Evolutionary conservation across 2,888 invertebrate species (phyloP).

Genomic region (Cyrtodaria siliqua): DNA sequence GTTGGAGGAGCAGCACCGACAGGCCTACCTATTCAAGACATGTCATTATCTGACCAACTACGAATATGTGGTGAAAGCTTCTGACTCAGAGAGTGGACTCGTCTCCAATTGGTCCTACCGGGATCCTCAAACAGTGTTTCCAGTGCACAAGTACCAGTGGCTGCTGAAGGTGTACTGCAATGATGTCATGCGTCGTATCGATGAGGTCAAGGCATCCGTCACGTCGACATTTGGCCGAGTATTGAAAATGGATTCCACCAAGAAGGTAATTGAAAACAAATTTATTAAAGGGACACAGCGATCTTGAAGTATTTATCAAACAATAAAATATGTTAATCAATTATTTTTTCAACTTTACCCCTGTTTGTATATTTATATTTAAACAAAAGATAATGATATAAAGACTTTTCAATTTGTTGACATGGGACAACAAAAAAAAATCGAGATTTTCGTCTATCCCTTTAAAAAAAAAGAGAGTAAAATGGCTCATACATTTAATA

Average conservation of each 20-base stretch:
- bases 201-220: constrained; percentile 64
- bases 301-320: no score
- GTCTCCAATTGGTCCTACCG: neutral
- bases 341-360: no score
- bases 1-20: constrained; percentile 60
- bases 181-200: constrained; percentile 59
- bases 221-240: constrained; percentile 61
- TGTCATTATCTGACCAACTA: constrained; percentile 51
- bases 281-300: no score
- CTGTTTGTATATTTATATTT: no score
- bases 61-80: constrained; percentile 9
- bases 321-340: no score
- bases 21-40: constrained; percentile 35
- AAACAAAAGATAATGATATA: no score
- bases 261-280: constrained; percentile 43
- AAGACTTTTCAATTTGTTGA: no score
- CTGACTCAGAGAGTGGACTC: constrained; percentile 4
- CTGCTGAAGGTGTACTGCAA: constrained; percentile 39
- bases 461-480: no score
- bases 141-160: constrained; percentile 49
- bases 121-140: constrained; percentile 20
- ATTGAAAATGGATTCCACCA: constrained; percentile 71
- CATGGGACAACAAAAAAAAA: no score
- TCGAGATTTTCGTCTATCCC: no score
- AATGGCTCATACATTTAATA: no score